A percentile compares a stretch with the other conserved stretches of the same genome.
Conservation (phyloP, 2,797 vertebrate genomes). For the Molossus molossus region DNA sequence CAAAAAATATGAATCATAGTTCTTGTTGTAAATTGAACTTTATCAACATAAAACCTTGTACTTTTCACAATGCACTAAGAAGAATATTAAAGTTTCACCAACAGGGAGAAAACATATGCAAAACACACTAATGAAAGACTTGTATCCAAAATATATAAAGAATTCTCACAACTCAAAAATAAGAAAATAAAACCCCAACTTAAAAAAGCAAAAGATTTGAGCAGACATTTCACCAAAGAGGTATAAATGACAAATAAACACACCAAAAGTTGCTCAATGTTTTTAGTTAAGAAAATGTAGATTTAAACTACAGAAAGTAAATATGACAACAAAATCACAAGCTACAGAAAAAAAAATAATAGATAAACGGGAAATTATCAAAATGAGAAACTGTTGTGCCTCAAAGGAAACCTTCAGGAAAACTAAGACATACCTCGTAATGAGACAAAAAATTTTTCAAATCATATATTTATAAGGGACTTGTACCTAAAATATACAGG, state of each 20-base stretch:
- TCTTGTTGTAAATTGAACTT: background rate
- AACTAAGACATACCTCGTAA: background rate
- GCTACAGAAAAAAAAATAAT: background rate
- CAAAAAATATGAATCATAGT: background rate
- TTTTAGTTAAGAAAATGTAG: background rate
- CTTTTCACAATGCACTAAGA: background rate
- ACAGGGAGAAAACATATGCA: background rate
- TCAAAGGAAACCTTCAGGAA: background rate
- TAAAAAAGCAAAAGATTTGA: background rate
- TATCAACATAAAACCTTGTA: background rate
- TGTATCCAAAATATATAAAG: background rate
- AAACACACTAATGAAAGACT: background rate
- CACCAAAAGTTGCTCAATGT: background rate
- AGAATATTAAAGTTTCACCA: background rate
- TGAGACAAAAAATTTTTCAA: background rate
- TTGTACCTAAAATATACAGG: background rate
- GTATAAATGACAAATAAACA: background rate
- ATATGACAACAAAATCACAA: background rate
- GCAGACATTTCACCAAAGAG: background rate
- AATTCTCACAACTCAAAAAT: conserved; percentile 3
- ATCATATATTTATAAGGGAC: background rate
- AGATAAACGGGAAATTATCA: background rate
- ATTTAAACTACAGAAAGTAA: background rate
- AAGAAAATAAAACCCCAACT: background rate
- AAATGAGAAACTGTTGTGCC: background rate